Evolutionary conservation across 2,113 vertebrate species (phyloP).

Genomic region (Micromys minutus): DNA sequence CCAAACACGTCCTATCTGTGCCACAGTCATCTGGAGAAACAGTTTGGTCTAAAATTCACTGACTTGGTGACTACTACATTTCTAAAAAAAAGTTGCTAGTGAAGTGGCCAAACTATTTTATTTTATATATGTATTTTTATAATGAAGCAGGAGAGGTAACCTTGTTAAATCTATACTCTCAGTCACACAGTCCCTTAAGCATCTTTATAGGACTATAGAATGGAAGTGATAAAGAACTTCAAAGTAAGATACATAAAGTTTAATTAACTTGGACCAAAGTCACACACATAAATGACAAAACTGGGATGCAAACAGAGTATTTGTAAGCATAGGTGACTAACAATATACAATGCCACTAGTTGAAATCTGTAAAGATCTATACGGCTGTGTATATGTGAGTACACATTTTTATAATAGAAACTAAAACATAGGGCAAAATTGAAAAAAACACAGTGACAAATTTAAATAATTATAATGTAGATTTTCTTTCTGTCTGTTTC

Average conservation of each 20-base stretch:
- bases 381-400: neutral
- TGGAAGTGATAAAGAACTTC: constrained; percentile 38
- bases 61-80: neutral
- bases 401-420: neutral
- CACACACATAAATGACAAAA: neutral
- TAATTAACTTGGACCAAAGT: constrained; percentile 20
- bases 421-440: neutral
- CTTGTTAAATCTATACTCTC: neutral
- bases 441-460: neutral
- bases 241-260: neutral
- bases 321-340: neutral
- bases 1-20: too few relatives aligned
- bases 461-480: neutral
- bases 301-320: neutral
- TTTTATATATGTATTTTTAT: neutral
- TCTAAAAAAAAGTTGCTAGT: neutral
- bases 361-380: neutral
- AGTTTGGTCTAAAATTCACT: neutral
- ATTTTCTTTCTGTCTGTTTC: neutral
- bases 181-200: neutral
- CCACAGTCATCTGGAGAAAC: neutral
- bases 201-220: neutral
- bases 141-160: neutral
- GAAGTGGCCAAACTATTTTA: neutral
- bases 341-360: neutral